Evolutionary conservation across 64 coral and sea anemone species (phyloP), one percentile per base, ranked within the genome.

Genomic region (Montipora capricornis): DNA sequence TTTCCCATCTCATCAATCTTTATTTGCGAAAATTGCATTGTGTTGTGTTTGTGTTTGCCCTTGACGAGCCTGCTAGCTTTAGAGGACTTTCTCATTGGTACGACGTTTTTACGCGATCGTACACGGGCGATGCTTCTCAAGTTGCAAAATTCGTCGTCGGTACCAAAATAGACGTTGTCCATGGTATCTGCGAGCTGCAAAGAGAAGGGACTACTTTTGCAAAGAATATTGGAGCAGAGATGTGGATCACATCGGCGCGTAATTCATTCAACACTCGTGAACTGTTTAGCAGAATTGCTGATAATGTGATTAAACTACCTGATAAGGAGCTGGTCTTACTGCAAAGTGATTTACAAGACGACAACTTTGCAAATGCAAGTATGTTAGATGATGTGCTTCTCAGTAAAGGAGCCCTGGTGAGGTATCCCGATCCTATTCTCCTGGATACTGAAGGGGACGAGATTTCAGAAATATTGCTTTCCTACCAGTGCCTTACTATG

Each of bases 111-210:
- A 76, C 16, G 5, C 71, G 73, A 53, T 29, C 13, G 3, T 93
- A 80, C 62, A 79, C 66, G 61, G 91, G 91, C 20, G 88, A 93
- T 46, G 11, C 29, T 2, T 73, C 73, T 75, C 22, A 46, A 19
- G 50, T 94, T 74, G 13, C 68, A 44, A 96, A 96, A 71, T 83
- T 90, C 90, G 95, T 96, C 13, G 47, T 96, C 2, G 95, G 91
- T n/a, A 93, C 87, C 2, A 96, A 96, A 47, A 81, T 86, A 29
- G 91, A 96, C 69, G 66, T 47, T 68, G 62, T 50, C 19, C 82
- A 62, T 20, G 50, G 86, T 15, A 70, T 44, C 12, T 3, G 66
- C 9, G 66, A 58, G 29, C 68, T 96, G 84, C 95, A 96, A 94
- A 60, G 51, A 66, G 74, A 93, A 37, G 95, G 80, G 0, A 67